Conservation (phyloP, 1,140 invertebrate species). For the Panulirus ornatus region DNA sequence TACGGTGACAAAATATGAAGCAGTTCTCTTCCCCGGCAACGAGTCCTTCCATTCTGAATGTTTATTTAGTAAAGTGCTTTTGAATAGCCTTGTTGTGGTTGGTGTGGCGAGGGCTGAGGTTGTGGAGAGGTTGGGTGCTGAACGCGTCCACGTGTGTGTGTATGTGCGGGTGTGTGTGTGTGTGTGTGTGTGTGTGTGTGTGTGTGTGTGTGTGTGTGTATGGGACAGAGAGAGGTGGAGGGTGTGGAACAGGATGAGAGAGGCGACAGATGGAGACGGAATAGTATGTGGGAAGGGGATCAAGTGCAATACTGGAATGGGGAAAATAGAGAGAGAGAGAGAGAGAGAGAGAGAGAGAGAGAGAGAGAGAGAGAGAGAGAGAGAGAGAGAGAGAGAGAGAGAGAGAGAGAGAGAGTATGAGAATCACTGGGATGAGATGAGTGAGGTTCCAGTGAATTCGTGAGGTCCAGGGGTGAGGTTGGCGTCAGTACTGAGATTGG, state of each 20-base stretch:
- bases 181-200: conserved; percentile 25
- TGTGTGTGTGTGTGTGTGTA: conserved; percentile 38
- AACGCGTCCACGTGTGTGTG: not conserved
- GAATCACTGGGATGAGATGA: no score
- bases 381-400: not conserved
- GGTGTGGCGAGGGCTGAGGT: not conserved
- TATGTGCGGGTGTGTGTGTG: no score
- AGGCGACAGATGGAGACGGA: not conserved
- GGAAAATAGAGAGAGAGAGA: no score
- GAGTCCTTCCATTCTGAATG: not conserved
- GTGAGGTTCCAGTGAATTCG: no score
- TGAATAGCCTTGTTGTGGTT: not conserved
- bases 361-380: not conserved
- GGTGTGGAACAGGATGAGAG: not conserved
- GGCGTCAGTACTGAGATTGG: no score
- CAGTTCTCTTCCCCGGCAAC: not conserved
- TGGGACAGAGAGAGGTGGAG: not conserved
- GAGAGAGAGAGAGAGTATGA: conserved; percentile 2
- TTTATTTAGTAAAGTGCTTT: not conserved
- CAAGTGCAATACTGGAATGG: not conserved
- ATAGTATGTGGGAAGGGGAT: not conserved
- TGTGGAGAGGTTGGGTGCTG: not conserved
- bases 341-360: not conserved
- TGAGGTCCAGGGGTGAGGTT: no score
- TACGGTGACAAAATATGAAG: no score